These are phyloP conservation scores for Chesias legatella DNA, from an alignment of 2,888 invertebrate genomes.

Conservation along the genomic window DNA sequence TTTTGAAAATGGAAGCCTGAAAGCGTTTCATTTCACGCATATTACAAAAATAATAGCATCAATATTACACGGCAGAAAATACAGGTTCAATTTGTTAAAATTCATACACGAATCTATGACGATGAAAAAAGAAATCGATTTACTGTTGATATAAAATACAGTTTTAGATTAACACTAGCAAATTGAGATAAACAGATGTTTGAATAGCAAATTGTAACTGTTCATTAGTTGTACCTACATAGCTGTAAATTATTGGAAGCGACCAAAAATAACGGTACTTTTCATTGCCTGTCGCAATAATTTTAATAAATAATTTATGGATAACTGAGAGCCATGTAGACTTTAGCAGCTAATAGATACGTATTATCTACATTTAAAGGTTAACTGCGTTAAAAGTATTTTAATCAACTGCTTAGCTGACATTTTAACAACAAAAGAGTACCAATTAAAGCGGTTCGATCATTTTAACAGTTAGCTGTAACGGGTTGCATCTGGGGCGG, in stretches of 20 bases:
- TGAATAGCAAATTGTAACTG: conserved; percentile 6
- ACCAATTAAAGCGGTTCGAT: conserved; percentile 56
- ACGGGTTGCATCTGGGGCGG: conserved; percentile 69
- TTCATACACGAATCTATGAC: too few species aligned
- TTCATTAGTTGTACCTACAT: not conserved
- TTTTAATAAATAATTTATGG: too few species aligned
- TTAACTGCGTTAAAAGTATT: conserved; percentile 17
- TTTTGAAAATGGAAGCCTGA: not conserved
- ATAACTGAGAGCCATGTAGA: not conserved
- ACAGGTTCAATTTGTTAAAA: too few species aligned
- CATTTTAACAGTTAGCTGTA: conserved; percentile 73
- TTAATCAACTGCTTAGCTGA: conserved; percentile 34
- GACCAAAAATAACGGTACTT: too few species aligned
- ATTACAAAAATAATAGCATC: too few species aligned
- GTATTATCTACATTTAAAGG: conserved; percentile 7
- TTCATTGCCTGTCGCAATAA: too few species aligned
- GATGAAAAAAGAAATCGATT: too few species aligned
- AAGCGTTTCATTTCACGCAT: too few species aligned
- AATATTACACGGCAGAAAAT: too few species aligned
- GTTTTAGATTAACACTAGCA: not conserved
- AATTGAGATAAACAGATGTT: conserved; percentile 1
- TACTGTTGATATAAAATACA: too few species aligned
- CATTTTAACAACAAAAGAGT: conserved; percentile 52
- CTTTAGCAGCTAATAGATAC: not conserved
- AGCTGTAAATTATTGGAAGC: too few species aligned